Evolutionary conservation across 2,113 vertebrate species (phyloP), one percentile per base, ranked within the genome.

Genomic region (Mungos mungo): DNA sequence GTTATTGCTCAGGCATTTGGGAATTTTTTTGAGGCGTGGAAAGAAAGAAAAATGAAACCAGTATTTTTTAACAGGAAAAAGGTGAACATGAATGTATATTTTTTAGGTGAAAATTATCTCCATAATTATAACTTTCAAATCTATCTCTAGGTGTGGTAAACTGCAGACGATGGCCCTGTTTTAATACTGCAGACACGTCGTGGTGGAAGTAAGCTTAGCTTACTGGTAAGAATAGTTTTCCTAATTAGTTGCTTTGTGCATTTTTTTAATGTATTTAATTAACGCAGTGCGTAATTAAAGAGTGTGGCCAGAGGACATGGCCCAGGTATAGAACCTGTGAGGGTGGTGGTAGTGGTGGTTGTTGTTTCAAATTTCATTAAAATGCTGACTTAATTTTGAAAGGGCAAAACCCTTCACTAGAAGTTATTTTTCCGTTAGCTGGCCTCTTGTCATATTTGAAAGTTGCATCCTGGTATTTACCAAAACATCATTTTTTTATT

Each of bases 61-160:
- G 6, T 21, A 33, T 93, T 96, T 65, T 92, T 38, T 47, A 88
- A 87, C 38, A 92, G 41, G 54, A 29, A 19, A 87, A 71, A 81
- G 8, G 65, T 12, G 69, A 95, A 93, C 65, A 31, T 47, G 33
- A 21, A 25, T 47, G 63, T 50, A 13, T 71, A 50, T 5, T 94
- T 3, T 4, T 86, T 45, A 90, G 2, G 3, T 77, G 15, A 18
- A 27, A 87, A 96, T 89, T 82, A 27, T 97, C 96, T 74, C 69
- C 95, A 90, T 97, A 93, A 33, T 88, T 57, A n/a, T 15, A 87
- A 19, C 33, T 95, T 82, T 94, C 5, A 90, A 57, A 45, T 97
- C 95, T 97, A 11, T 96, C 68, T 93, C 19, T 84, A 98, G 98
- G 97, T 98, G 94, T 97, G 74, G 68, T 97, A 89, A 97, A 96